Evolutionary conservation across 2,113 vertebrate genomes (phyloP).

Genomic region (Tylochromis polylepis): DNA sequence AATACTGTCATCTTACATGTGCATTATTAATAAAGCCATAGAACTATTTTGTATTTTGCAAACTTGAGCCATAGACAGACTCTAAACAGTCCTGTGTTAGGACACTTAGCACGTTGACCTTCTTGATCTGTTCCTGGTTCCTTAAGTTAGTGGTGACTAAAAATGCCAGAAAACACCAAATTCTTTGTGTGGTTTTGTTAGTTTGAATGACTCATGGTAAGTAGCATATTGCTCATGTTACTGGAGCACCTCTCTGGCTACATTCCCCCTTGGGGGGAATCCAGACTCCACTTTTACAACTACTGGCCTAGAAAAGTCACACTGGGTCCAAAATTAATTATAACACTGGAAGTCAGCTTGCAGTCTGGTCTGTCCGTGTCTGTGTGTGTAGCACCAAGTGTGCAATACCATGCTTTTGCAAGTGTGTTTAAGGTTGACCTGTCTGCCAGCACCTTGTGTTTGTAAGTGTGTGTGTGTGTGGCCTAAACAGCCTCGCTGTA

Average conservation of each 20-base stretch:
- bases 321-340: constrained; percentile 8
- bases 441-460: constrained; percentile 28
- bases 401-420: not conserved
- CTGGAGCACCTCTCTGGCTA: not conserved
- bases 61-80: not conserved
- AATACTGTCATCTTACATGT: not conserved
- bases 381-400: not conserved
- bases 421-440: constrained; percentile 31
- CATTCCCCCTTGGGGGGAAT: not conserved
- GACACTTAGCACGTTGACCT: not conserved
- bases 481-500: constrained; percentile 10
- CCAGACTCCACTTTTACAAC: not conserved
- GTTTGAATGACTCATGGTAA: not conserved
- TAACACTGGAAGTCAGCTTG: not conserved
- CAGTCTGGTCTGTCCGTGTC: not conserved
- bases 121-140: not conserved
- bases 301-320: constrained; percentile 50
- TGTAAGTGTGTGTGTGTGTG: constrained; percentile 11
- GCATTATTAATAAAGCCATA: not conserved
- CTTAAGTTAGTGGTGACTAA: not conserved
- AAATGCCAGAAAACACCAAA: not conserved
- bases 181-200: not conserved
- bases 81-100: not conserved
- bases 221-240: not conserved
- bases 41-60: not conserved